Conservation (phyloP, 2,888 invertebrate species). For the Cybosia mesomella region DNA sequence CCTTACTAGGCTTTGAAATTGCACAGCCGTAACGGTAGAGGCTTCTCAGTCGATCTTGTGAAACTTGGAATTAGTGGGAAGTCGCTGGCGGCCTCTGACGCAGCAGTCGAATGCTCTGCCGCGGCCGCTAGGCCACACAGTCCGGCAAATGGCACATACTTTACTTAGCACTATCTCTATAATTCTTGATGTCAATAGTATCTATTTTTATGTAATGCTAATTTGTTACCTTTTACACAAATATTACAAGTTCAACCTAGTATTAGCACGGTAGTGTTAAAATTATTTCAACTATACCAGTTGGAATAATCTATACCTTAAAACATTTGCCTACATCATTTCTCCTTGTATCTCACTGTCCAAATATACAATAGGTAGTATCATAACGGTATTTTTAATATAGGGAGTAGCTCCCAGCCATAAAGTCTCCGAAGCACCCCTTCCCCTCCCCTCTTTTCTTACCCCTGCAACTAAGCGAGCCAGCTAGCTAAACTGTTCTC, state of each 20-base stretch:
- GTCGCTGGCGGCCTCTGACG: neutral
- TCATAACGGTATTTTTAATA: neutral
- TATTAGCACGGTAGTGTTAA: neutral
- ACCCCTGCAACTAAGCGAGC: neutral
- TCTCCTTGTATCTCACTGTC: neutral
- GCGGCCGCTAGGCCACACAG: neutral
- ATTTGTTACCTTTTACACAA: neutral
- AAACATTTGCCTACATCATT: neutral
- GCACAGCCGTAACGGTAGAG: too few relatives aligned
- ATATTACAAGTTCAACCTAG: neutral
- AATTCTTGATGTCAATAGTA: neutral
- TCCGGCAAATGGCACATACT: neutral
- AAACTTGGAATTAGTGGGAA: neutral
- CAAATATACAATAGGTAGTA: neutral
- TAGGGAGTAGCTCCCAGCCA: neutral
- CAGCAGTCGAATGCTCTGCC: neutral
- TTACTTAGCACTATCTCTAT: neutral
- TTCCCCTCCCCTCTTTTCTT: too few relatives aligned
- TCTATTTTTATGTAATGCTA: neutral
- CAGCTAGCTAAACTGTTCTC: too few relatives aligned
- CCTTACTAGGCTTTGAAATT: too few relatives aligned
- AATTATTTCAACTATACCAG: neutral
- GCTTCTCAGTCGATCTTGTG: neutral
- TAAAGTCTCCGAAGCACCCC: neutral
- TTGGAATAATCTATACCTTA: neutral